Conservation (phyloP, 2,113 vertebrate species). For the Alligator sinensis region DNA sequence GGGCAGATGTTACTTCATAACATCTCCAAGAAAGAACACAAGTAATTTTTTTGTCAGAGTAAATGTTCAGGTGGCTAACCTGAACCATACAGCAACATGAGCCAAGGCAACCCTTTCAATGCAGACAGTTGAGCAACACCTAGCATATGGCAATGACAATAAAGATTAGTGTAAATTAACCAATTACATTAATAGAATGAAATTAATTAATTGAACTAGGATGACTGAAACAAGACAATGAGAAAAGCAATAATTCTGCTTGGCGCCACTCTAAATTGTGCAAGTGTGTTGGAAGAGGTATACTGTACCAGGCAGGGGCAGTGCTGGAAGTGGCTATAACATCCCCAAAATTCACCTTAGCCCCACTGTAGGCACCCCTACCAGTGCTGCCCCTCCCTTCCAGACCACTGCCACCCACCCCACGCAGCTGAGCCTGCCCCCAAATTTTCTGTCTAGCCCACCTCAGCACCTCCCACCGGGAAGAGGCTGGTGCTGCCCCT, state of each 20-base stretch:
- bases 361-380: too few species aligned
- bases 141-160: neutral
- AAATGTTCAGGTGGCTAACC: neutral
- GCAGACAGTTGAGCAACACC: neutral
- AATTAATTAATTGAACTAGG: neutral
- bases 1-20: neutral
- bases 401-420: too few species aligned
- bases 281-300: neutral
- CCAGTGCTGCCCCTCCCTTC: too few species aligned
- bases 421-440: too few species aligned
- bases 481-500: too few species aligned
- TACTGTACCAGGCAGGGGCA: too few species aligned
- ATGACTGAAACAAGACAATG: neutral
- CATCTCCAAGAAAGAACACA: neutral
- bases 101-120: rapidly evolving
- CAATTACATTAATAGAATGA: rapidly evolving
- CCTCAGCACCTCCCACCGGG: too few species aligned
- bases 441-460: too few species aligned
- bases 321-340: too few species aligned
- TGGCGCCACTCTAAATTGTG: too few species aligned
- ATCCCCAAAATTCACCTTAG: too few species aligned
- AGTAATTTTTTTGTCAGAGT: neutral
- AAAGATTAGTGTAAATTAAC: neutral
- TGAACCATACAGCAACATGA: neutral
- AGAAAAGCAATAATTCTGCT: too few species aligned